Evolutionary conservation across 2,797 vertebrate genomes (phyloP).

Genomic region (Pantherophis alleghaniensis): DNA sequence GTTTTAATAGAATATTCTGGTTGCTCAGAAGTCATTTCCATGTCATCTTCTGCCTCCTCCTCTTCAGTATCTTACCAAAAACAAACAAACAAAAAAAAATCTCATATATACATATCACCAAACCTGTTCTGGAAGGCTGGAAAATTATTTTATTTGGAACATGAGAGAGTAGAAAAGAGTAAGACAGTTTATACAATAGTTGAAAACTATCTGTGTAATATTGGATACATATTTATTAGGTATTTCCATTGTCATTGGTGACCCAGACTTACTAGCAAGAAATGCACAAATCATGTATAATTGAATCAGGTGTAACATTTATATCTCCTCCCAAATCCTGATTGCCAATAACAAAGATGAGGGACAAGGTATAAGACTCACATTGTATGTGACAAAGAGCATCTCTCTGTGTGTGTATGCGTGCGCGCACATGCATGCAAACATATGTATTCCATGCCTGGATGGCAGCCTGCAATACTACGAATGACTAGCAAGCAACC

Average conservation of each 20-base stretch:
- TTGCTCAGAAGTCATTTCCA: conserved; percentile 55
- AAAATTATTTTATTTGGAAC: neutral
- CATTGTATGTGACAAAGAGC: neutral
- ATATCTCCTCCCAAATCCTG: neutral
- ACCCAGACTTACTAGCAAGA: neutral
- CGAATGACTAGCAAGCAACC: neutral
- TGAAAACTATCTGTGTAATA: neutral
- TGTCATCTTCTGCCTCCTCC: conserved; percentile 62
- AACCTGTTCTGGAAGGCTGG: neutral
- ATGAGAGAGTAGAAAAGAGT: neutral
- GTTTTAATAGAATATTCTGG: conserved; percentile 30
- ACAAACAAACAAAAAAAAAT: neutral
- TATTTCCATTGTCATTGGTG: neutral
- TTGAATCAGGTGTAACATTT: neutral
- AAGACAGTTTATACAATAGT: neutral
- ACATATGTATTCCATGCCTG: neutral
- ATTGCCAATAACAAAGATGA: neutral
- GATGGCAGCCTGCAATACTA: neutral
- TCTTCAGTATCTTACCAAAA: conserved; percentile 66
- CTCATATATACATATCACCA: neutral
- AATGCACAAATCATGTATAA: neutral
- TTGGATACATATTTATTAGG: neutral
- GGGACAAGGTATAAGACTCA: neutral
- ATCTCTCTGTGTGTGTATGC: no score
- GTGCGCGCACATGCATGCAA: accelerated